These are phyloP conservation scores for Myotis daubentonii DNA, from an alignment of 2,797 vertebrate genomes.

Conservation along the genomic window DNA sequence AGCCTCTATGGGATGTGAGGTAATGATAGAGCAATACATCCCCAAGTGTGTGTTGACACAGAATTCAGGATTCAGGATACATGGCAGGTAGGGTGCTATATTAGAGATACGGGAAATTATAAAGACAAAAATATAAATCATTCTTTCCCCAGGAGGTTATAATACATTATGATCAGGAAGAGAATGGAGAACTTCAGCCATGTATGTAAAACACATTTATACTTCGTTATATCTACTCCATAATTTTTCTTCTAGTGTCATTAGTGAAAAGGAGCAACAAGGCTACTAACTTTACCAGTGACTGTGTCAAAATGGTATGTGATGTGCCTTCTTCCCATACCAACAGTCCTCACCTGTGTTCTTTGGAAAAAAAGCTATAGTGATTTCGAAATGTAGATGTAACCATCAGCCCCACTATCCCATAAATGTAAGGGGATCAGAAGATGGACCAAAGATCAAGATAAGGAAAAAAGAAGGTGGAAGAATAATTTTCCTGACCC, in stretches of 20 bases:
- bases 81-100: background rate
- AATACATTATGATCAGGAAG: background rate
- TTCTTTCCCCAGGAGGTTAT: background rate
- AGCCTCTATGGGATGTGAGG: background rate
- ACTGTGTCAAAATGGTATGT: background rate
- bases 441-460: constrained; percentile 28
- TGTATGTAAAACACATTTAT: background rate
- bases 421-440: background rate
- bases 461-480: constrained; percentile 22
- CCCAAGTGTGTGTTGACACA: background rate
- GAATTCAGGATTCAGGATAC: background rate
- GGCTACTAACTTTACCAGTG: background rate
- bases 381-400: background rate
- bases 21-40: background rate
- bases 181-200: background rate
- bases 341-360: background rate
- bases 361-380: background rate
- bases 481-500: background rate
- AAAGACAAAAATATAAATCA: background rate
- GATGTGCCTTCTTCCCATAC: background rate
- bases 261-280: background rate
- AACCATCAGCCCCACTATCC: background rate
- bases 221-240: background rate
- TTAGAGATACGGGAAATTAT: background rate
- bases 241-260: background rate